Conservation (phyloP, 2,113 vertebrate species). For the Corythornis vintsioides region DNA sequence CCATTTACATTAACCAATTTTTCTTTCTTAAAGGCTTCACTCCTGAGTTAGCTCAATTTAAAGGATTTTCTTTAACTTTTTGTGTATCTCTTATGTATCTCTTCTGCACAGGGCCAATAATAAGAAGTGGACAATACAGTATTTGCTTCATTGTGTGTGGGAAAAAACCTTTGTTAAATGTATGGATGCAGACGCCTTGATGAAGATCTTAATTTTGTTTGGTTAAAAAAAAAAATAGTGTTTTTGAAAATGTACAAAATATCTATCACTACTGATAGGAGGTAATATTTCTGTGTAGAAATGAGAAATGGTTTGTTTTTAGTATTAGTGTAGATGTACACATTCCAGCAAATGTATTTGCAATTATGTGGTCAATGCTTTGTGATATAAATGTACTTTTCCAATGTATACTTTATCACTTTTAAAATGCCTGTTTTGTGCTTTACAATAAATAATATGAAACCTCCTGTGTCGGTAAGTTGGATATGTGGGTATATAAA, state of each 20-base stretch:
- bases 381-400: constrained; percentile 99
- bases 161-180: constrained; percentile 99
- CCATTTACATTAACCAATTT: constrained; percentile 84
- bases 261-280: constrained; percentile 90
- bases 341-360: constrained; percentile 99
- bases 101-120: constrained; percentile 99
- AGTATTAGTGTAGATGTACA: constrained; percentile 97
- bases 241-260: constrained; percentile 95
- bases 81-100: constrained; percentile 99
- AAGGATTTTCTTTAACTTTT: constrained; percentile 98
- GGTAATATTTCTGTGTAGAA: constrained; percentile 96
- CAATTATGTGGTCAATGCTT: constrained; percentile 96
- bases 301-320: constrained; percentile 98
- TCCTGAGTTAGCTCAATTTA: constrained; percentile 85
- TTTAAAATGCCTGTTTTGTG: constrained; percentile 99
- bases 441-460: constrained; percentile 99
- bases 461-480: constrained; percentile 99
- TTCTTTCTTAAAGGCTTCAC: constrained; percentile 90
- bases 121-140: constrained; percentile 99
- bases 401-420: constrained; percentile 99
- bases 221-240: constrained; percentile 87
- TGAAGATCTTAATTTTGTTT: constrained; percentile 99
- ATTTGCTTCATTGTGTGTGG: constrained; percentile 99
- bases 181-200: constrained; percentile 99
- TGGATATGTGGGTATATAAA: constrained; percentile 85